Evolutionary conservation across 2,113 vertebrate genomes (phyloP), one percentile per base, ranked within the genome.

Genomic region (Epinephelus lanceolatus): DNA sequence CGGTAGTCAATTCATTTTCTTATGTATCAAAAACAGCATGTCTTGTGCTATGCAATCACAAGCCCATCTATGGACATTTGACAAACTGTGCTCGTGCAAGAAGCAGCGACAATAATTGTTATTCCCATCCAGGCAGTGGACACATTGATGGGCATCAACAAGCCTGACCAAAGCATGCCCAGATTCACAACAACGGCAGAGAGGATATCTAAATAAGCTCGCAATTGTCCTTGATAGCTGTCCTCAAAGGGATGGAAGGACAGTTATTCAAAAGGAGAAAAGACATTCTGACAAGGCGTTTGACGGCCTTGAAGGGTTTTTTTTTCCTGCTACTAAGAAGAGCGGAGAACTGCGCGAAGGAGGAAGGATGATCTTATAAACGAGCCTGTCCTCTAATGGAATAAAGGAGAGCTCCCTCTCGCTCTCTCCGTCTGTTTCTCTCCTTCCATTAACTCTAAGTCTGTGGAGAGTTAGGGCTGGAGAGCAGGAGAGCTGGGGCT

Each of bases 41-140:
- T 96, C 96, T 95, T 92, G 93, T 90, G 94, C 95, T 96, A 94
- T 96, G 94, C 96, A 97, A 96, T 97, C 96, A 96, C 95, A 92
- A 33, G 59, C 42, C 95, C 95, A 85, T 88, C 72, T 72, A n/a
- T 55, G 68, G 73, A 94, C 95, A 96, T 97, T 97, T 97, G 96
- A 97, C 96, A 96, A 96, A 96, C 96, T 94, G 95, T 96, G 89
- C 93, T 93, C 95, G 94, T 95, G 72, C 62, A 66, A 87, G 78
- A 78, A 96, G 96, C 96, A 96, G 89, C 86, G 84, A 92, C 89
- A 94, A 96, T 96, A 97, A 97, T 96, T 97, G 96, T 96, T 97
- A 96, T 95, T 95, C 94, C 90, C 92, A 93, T 95, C 45, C 92
- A 94, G 92, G 66, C 88, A 92, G 92, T 88, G 94, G 95, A 95